Evolutionary conservation across 2,888 invertebrate species (phyloP).

Genomic region (Heterodera filipjevi): DNA sequence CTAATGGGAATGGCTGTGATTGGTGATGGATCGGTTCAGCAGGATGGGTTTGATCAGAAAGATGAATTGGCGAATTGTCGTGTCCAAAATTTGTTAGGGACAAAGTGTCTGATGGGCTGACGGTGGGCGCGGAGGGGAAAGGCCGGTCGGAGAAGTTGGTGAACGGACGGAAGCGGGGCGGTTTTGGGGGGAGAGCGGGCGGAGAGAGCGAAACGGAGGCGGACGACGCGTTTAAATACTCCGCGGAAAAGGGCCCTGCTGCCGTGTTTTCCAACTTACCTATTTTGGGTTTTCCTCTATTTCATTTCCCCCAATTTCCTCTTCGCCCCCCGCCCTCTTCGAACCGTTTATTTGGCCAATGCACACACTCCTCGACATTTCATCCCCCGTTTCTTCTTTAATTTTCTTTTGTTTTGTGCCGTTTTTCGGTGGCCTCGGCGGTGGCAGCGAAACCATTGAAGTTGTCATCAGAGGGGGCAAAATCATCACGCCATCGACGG

Average conservation of each 20-base stretch:
- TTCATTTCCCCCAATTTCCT: background rate
- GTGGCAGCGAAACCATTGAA: conserved; percentile 18
- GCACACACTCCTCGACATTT: conserved; percentile 20
- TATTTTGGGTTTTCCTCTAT: background rate
- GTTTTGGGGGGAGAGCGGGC: conserved; percentile 47
- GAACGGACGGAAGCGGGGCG: conserved; percentile 24
- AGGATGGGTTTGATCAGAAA: conserved; percentile 31
- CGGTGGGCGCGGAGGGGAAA: conserved; percentile 42
- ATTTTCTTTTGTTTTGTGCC: background rate
- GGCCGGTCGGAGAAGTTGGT: conserved; percentile 39
- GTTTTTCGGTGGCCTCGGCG: conserved; percentile 23
- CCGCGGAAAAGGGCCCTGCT: background rate
- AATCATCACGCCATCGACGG: background rate
- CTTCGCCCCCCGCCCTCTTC: background rate
- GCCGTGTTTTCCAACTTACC: background rate
- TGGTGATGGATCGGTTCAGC: conserved; percentile 37
- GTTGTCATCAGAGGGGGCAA: background rate
- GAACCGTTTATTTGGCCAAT: background rate
- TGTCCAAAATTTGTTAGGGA: background rate
- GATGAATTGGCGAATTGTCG: background rate
- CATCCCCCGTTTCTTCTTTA: background rate
- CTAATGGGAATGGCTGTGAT: conserved; percentile 20
- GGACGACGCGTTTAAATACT: conserved; percentile 10
- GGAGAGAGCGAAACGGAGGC: conserved; percentile 30
- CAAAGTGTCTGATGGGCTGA: conserved; percentile 31